Percentiles rank a stretch among this genome's conserved stretches.
phyloP scores from a whole-genome alignment of 1,140 invertebrate genomes.

The Eupeodes corollae region DNA sequence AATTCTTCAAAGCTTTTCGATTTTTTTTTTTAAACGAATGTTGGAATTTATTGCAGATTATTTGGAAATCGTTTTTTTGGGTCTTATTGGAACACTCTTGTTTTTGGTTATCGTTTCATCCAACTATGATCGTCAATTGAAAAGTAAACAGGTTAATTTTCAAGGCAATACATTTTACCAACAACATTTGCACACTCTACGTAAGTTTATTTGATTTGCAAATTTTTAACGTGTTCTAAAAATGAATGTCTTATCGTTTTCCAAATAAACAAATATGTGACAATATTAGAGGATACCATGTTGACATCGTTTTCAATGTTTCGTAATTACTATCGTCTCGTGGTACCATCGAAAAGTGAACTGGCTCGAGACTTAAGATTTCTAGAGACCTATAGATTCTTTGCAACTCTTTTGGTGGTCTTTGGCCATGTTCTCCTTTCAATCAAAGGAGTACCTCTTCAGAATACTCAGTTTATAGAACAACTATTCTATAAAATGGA shows the following conservation, averaged over 20 bases:
- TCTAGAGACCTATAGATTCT: slow-evolving; percentile 23
- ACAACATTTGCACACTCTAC: neutral
- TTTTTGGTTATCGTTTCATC: slow-evolving; percentile 13
- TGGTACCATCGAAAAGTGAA: slow-evolving; percentile 2
- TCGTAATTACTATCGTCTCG: slow-evolving; percentile 29
- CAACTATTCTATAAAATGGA: slow-evolving; percentile 16
- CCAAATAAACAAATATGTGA: neutral
- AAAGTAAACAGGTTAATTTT: neutral
- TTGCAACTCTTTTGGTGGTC: slow-evolving; percentile 21
- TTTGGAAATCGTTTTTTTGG: slow-evolving; percentile 11
- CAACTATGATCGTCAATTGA: slow-evolving; percentile 17
- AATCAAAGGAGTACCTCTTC: slow-evolving; percentile 17
- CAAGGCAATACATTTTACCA: slow-evolving; percentile 16
- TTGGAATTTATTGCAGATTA: slow-evolving; percentile 12
- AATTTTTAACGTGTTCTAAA: no score
- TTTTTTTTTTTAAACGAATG: no score
- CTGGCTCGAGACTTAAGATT: slow-evolving; percentile 17
- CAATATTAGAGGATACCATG: slow-evolving; percentile 2
- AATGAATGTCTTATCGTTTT: neutral
- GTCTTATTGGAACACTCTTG: slow-evolving; percentile 10
- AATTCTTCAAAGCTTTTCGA: no score
- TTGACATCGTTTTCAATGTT: slow-evolving; percentile 22
- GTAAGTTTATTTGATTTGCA: no score
- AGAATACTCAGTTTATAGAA: slow-evolving; percentile 29
- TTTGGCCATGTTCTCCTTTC: slow-evolving; percentile 22